Percentiles rank a stretch among this genome's conserved stretches.
phyloP scores from a whole-genome alignment of 2,888 invertebrate genomes.

The Nudaria mundana region DNA sequence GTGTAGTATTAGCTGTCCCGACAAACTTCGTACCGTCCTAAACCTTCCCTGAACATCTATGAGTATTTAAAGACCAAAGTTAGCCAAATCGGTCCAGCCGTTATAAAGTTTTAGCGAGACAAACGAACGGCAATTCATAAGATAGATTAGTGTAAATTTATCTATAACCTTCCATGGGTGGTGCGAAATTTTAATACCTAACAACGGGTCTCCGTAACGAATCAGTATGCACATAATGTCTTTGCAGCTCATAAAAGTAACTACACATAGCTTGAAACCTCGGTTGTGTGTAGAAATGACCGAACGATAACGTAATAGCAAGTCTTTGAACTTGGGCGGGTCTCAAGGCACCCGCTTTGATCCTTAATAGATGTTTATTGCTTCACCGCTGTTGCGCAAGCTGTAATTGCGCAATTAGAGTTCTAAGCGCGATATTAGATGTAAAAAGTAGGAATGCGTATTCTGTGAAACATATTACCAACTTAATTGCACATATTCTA shows the following conservation, averaged over 20 bases:
- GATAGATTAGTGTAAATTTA: too few species aligned
- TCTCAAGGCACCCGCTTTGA: constrained; percentile 18
- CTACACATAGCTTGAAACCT: constrained; percentile 15
- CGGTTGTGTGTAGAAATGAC: constrained; percentile 15
- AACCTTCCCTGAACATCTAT: too few species aligned
- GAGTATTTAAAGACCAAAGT: too few species aligned
- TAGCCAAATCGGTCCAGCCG: too few species aligned
- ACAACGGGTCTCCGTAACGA: constrained; percentile 26
- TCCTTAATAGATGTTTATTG: constrained; percentile 11
- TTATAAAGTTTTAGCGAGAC: too few species aligned
- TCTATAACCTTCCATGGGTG: too few species aligned
- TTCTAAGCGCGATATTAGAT: background rate
- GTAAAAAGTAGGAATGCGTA: background rate
- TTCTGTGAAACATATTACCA: background rate
- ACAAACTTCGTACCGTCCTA: too few species aligned
- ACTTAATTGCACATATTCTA: background rate
- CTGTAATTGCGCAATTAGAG: constrained; percentile 6
- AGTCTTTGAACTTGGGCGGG: constrained; percentile 15
- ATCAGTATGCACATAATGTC: constrained; percentile 40
- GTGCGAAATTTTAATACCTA: constrained; percentile 20
- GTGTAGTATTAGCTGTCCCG: too few species aligned
- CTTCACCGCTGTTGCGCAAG: constrained; percentile 3
- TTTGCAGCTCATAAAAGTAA: constrained; percentile 47
- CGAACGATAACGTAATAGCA: constrained; percentile 8
- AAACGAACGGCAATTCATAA: too few species aligned